Evolutionary conservation across 2,797 vertebrate species (phyloP).

Genomic region (Sebastes nivosus): DNA sequence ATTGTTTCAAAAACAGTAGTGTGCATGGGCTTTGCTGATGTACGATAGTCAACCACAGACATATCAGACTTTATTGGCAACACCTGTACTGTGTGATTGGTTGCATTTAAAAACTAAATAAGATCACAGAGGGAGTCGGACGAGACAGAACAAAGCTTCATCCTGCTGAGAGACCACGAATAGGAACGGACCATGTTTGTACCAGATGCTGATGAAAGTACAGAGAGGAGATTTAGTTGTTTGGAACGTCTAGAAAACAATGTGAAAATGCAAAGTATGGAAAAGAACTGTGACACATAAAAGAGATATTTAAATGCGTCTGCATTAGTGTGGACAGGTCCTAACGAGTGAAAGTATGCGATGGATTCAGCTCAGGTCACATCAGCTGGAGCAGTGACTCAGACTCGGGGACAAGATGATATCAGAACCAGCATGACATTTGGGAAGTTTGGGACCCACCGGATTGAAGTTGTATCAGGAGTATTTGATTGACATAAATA

Average conservation of each 20-base stretch:
- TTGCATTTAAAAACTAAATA: not conserved
- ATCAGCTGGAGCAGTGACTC: not conserved
- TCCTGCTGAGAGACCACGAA: not conserved
- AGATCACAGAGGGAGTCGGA: not conserved
- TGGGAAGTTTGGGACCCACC: not conserved
- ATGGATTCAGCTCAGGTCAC: conserved; percentile 21
- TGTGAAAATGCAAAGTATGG: not conserved
- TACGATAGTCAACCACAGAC: not conserved
- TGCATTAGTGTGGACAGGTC: not conserved
- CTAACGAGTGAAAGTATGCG: not conserved
- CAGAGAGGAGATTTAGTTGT: not conserved
- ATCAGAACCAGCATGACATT: not conserved
- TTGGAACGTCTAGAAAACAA: conserved; percentile 15
- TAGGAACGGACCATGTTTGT: conserved; percentile 23
- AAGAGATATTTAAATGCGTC: not conserved
- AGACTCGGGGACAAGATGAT: not conserved
- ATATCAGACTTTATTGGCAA: not conserved
- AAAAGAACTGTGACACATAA: not conserved
- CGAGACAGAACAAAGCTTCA: conserved; percentile 19
- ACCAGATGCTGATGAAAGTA: conserved; percentile 33
- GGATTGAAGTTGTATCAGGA: not conserved
- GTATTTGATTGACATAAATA: not conserved
- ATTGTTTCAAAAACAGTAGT: too few species aligned
- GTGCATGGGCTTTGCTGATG: not conserved
- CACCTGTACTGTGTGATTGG: not conserved